Evolutionary conservation across 2,113 vertebrate genomes (phyloP).

Genomic region (Rynchops niger): DNA sequence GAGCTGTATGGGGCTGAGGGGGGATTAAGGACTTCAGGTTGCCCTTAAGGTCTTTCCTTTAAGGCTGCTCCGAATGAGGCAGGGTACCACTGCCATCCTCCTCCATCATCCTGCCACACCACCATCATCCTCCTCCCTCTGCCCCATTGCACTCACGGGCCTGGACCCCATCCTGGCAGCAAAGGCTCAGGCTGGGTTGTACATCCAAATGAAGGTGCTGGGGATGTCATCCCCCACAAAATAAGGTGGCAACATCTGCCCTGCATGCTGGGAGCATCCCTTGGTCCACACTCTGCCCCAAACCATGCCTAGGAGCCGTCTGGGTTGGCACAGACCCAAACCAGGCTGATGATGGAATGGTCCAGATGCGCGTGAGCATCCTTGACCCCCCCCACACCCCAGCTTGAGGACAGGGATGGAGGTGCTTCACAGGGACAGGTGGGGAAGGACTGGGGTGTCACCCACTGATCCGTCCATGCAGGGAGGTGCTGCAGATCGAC

Average conservation of each 20-base stretch:
- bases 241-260: not conserved
- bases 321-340: not conserved
- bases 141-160: rapidly evolving
- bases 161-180: not conserved
- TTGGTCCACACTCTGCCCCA: too few relatives aligned
- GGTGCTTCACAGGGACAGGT: rapidly evolving
- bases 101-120: not conserved
- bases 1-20: rapidly evolving
- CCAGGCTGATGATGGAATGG: rapidly evolving
- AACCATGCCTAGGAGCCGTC: rapidly evolving
- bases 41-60: not conserved
- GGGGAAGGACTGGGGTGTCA: not conserved
- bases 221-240: not conserved
- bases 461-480: slow-evolving; percentile 19
- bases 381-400: not conserved
- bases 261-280: rapidly evolving
- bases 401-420: rapidly evolving
- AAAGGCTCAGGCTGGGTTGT: too few relatives aligned
- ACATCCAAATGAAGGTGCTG: not conserved
- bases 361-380: rapidly evolving
- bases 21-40: not conserved
- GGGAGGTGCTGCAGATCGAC: slow-evolving; percentile 95
- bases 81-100: not conserved
- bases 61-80: not conserved
- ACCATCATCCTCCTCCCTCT: not conserved